phyloP scores from a whole-genome alignment of 2,888 invertebrate species.

The Cylloceria caligata region DNA sequence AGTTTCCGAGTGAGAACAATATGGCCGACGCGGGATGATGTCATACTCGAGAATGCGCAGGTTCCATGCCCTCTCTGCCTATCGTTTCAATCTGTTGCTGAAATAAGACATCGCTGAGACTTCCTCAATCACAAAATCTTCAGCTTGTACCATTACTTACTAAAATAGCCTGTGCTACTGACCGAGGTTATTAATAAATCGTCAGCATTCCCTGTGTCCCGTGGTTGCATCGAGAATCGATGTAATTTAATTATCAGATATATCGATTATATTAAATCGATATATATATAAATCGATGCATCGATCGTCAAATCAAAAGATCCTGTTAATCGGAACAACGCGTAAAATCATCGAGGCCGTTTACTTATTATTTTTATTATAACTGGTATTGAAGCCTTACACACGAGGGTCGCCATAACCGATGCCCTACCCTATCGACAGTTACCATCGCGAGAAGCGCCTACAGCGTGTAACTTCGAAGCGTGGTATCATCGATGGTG shows the following conservation, averaged over 20 bases:
- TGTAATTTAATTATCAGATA: neutral
- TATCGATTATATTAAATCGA: slow-evolving; percentile 4
- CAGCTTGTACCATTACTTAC: neutral
- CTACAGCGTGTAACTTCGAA: neutral
- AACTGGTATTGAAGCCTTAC: neutral
- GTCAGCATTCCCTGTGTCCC: neutral
- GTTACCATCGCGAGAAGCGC: neutral
- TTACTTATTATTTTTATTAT: neutral
- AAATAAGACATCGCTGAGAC: neutral
- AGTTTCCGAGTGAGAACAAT: slow-evolving; percentile 47
- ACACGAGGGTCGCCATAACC: neutral
- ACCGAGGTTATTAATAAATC: slow-evolving; percentile 19
- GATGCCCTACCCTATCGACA: neutral
- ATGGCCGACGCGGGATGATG: slow-evolving; percentile 63
- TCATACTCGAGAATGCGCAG: slow-evolving; percentile 62
- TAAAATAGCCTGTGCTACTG: slow-evolving; percentile 9
- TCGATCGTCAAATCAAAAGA: too few species aligned
- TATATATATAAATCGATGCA: neutral
- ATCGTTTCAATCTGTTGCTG: slow-evolving; percentile 53
- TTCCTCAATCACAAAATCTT: neutral
- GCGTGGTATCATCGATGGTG: slow-evolving; percentile 10
- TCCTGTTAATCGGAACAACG: too few species aligned
- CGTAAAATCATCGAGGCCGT: too few species aligned
- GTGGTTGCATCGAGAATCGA: slow-evolving; percentile 2
- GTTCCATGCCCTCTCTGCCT: slow-evolving; percentile 47